Evolutionary conservation across 2,797 vertebrate genomes (phyloP).

Genomic region (Sciaenops ocellatus): DNA sequence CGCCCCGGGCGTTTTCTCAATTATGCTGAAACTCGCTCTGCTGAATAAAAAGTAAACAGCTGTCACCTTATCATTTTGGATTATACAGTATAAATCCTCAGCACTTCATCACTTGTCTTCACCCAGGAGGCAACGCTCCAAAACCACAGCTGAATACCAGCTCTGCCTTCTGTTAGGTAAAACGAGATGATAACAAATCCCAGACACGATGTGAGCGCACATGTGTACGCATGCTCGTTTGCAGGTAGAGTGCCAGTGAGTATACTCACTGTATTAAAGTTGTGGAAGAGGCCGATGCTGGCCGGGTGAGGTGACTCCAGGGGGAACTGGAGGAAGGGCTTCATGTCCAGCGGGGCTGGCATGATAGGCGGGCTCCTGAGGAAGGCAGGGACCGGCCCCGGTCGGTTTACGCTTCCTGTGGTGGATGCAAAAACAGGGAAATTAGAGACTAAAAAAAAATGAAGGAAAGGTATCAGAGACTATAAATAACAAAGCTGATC

Average conservation of each 20-base stretch:
- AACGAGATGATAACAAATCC: slow-evolving; percentile 39
- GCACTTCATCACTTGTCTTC: slow-evolving; percentile 51
- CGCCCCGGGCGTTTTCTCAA: slow-evolving; percentile 61
- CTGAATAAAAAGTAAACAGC: slow-evolving; percentile 71
- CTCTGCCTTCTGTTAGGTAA: slow-evolving; percentile 28
- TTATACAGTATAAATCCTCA: slow-evolving; percentile 55
- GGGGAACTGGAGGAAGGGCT: slow-evolving; percentile 91
- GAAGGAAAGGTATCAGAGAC: not conserved
- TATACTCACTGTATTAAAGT: slow-evolving; percentile 90
- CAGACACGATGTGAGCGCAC: not conserved
- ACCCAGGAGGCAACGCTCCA: not conserved
- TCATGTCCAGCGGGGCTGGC: slow-evolving; percentile 90
- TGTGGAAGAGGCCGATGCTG: slow-evolving; percentile 89
- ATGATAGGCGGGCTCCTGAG: slow-evolving; percentile 90
- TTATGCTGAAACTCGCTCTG: slow-evolving; percentile 68
- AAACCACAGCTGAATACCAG: slow-evolving; percentile 28
- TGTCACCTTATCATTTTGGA: slow-evolving; percentile 69
- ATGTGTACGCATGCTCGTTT: not conserved
- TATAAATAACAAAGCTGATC: not conserved
- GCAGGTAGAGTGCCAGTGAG: not conserved
- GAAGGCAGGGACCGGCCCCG: slow-evolving; percentile 90
- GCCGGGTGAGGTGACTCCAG: slow-evolving; percentile 87
- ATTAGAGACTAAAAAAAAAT: slow-evolving; percentile 5
- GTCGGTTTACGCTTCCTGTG: slow-evolving; percentile 92
- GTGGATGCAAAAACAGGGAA: slow-evolving; percentile 12